These are phyloP conservation scores for Exocentrus adspersus DNA, from an alignment of 2,888 invertebrate species.

Conservation along the genomic window DNA sequence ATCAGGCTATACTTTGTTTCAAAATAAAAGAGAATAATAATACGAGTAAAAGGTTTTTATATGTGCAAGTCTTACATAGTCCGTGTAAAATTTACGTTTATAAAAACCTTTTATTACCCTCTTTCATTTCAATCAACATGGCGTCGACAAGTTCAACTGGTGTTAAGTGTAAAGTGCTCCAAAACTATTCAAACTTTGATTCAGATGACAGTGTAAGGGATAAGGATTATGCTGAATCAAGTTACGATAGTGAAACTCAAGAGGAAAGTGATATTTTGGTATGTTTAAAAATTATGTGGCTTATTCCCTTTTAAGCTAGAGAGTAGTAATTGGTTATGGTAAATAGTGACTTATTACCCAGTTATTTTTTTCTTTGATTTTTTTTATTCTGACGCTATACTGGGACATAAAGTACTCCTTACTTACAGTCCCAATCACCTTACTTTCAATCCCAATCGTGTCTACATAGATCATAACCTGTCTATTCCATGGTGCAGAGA, in stretches of 20 bases:
- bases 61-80: too few relatives aligned
- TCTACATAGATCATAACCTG: too few relatives aligned
- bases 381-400: background rate
- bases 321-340: slow-evolving; percentile 3
- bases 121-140: too few relatives aligned
- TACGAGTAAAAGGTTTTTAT: too few relatives aligned
- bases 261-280: slow-evolving; percentile 17
- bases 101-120: too few relatives aligned
- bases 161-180: slow-evolving; percentile 7
- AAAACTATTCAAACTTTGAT: slow-evolving; percentile 3
- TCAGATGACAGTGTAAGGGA: slow-evolving; percentile 6
- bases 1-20: too few relatives aligned
- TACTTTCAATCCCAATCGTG: too few relatives aligned
- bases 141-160: slow-evolving; percentile 13
- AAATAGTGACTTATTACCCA: slow-evolving; percentile 9
- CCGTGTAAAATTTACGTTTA: too few relatives aligned
- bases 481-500: slow-evolving; percentile 5
- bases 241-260: slow-evolving; percentile 10
- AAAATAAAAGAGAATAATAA: too few relatives aligned
- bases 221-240: slow-evolving; percentile 11
- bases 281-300: slow-evolving; percentile 11
- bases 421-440: too few relatives aligned
- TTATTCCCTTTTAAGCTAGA: slow-evolving; percentile 16
- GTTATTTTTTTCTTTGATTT: background rate
- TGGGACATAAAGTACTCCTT: background rate